Base-by-base conservation (phyloP, 2,113 vertebrate genomes). In the Apteryx owenii region DNA sequence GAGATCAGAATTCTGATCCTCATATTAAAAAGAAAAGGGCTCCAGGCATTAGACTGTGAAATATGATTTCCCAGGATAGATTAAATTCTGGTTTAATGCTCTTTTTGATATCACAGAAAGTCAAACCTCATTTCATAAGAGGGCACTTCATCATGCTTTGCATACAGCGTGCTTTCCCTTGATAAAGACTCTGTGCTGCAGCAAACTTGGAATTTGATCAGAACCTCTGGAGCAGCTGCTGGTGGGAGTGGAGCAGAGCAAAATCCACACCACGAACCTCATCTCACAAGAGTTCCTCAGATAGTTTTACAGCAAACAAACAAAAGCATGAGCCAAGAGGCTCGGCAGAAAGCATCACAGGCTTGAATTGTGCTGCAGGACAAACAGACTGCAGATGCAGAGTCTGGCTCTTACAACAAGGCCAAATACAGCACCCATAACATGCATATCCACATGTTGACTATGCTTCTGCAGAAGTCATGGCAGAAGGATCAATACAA, bases 31-130 rank as follows among this genome's bases (percentile, higher is more conserved):
- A 91, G 54, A 90, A 94, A 96, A 96, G 29, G 62, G 91, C 95
- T 92, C 33, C 65, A 92, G 92, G 93, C 89, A 53, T 89, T 95
- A 96, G 89, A 97, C 93, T 95, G 68, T 95, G 95, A 96, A 96
- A 95, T 88, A 94, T 15, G 89, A 95, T 97, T 97, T 97, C 91
- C 68, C 94, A 95, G 91, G 84, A 94, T 95, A 94, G 95, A 97
- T 96, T 97, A 94, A 92, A 93, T 93, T 95, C 84, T 90, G 85
- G 75, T 80, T 94, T 95, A 94, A 92, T 91, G 40, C 87, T 96
- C 87, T 90, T 97, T 97, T 97, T 95, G 91, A 95, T 97, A 96
- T 85, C 84, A 80, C 65, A 85, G 89, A 94, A 95, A 94, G 89
- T 80, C 78, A 96, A 97, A 96, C 78, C 71, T 95, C 87, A 77